phyloP scores from a whole-genome alignment of 2,113 vertebrate genomes.

The Myanophis thanlyinensis region DNA sequence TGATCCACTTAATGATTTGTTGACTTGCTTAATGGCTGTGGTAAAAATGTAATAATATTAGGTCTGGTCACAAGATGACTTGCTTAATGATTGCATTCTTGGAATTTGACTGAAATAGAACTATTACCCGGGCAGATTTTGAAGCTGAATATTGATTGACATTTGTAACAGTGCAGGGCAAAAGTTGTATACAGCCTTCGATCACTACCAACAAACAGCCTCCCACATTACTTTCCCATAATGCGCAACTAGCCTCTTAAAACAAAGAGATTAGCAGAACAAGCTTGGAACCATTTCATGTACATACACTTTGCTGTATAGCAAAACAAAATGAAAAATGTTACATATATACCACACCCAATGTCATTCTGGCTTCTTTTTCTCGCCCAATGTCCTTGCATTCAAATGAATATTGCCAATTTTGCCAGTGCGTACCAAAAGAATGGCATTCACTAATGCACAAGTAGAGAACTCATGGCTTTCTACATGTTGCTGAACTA shows the following conservation, averaged over 20 bases:
- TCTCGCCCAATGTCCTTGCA: background rate
- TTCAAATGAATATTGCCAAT: background rate
- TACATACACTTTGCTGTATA: background rate
- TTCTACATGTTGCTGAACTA: background rate
- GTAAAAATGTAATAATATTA: background rate
- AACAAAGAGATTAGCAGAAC: background rate
- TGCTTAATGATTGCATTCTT: background rate
- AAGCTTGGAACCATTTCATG: background rate
- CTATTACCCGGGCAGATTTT: background rate
- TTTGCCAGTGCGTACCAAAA: background rate
- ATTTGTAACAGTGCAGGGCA: background rate
- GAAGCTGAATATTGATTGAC: background rate
- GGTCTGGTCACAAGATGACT: background rate
- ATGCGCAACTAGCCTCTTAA: background rate
- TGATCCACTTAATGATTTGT: background rate
- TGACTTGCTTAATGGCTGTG: background rate
- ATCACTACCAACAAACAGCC: background rate
- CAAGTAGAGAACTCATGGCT: background rate
- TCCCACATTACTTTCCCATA: background rate
- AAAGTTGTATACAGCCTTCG: no score
- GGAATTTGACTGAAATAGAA: background rate
- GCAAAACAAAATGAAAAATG: background rate
- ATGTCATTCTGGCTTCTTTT: background rate
- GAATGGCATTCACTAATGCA: background rate
- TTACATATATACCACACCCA: background rate